Conservation (phyloP, 2,888 invertebrate species). For the Schizotus pectinicornis region DNA sequence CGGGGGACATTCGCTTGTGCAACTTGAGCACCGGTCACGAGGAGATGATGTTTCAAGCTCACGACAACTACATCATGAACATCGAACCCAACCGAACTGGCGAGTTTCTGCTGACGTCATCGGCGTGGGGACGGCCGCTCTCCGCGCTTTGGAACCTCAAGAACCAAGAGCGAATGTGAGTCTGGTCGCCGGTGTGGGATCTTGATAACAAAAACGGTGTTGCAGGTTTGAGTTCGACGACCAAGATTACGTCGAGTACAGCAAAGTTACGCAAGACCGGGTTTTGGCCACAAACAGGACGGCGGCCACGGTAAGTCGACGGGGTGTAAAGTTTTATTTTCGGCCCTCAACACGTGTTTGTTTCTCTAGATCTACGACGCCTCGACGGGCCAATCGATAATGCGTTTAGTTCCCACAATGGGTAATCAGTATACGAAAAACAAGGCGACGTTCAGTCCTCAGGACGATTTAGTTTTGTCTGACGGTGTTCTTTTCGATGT, state of each 20-base stretch:
- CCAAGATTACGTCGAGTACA: constrained; percentile 92
- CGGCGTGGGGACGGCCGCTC: constrained; percentile 83
- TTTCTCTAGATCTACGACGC: constrained; percentile 82
- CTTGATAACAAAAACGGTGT: constrained; percentile 20
- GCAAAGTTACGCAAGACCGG: constrained; percentile 82
- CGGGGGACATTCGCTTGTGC: constrained; percentile 89
- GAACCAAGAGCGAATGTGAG: constrained; percentile 69
- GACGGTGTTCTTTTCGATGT: constrained; percentile 97
- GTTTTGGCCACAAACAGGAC: constrained; percentile 95
- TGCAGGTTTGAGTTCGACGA: constrained; percentile 75
- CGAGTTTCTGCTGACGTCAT: constrained; percentile 79
- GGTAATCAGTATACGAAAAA: constrained; percentile 95
- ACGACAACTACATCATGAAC: constrained; percentile 86
- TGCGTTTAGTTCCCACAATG: constrained; percentile 77
- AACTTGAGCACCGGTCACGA: constrained; percentile 85
- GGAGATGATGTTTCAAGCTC: constrained; percentile 78
- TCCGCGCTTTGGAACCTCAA: constrained; percentile 82
- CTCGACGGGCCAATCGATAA: constrained; percentile 75
- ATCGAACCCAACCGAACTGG: constrained; percentile 78
- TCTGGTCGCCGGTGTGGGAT: constrained; percentile 17
- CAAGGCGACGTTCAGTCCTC: constrained; percentile 91
- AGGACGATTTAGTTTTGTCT: constrained; percentile 91
- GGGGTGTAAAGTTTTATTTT: too few species aligned
- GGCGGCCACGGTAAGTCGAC: constrained; percentile 71
- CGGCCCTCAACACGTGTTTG: too few species aligned